These are phyloP conservation scores for Bombus balteatus DNA, from an alignment of 1,140 invertebrate genomes.

Conservation along the genomic window DNA sequence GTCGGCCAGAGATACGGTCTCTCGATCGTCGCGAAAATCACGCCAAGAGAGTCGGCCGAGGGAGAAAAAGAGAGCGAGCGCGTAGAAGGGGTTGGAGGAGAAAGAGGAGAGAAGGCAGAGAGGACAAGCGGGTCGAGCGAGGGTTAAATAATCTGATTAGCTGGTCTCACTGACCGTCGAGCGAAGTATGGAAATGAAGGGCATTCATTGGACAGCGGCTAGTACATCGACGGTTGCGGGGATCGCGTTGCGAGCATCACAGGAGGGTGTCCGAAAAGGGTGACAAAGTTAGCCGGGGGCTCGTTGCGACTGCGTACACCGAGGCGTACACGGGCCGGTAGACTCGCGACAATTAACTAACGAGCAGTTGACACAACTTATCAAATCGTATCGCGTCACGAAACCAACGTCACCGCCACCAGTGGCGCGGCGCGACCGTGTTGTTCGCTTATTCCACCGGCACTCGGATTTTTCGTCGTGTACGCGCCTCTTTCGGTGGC, in stretches of 20 bases:
- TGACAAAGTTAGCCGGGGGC: constrained; percentile 53
- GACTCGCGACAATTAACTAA: constrained; percentile 80
- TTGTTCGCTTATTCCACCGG: accelerated
- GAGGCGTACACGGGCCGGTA: constrained; percentile 20
- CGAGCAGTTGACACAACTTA: constrained; percentile 82
- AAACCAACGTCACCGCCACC: constrained; percentile 61
- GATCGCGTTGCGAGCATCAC: constrained; percentile 17
- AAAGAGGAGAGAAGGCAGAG: neutral
- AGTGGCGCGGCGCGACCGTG: too few species aligned
- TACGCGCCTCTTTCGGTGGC: neutral
- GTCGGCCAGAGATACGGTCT: neutral
- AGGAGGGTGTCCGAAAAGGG: constrained; percentile 62
- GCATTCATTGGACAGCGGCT: constrained; percentile 77
- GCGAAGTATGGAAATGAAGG: constrained; percentile 81
- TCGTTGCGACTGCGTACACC: constrained; percentile 67
- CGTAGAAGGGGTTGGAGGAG: neutral
- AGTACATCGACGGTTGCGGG: constrained; percentile 55
- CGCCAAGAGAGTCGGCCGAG: neutral
- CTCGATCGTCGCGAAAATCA: neutral
- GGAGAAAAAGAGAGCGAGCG: too few species aligned
- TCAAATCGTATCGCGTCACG: constrained; percentile 78
- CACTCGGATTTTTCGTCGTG: constrained; percentile 46
- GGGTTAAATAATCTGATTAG: constrained; percentile 81
- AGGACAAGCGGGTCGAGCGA: constrained; percentile 61
- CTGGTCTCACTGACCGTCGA: constrained; percentile 75